A percentile compares a stretch with the other conserved stretches of the same genome.
Evolutionary conservation across 2,113 vertebrate genomes (phyloP).

Genomic region (Carassius gibelio): DNA sequence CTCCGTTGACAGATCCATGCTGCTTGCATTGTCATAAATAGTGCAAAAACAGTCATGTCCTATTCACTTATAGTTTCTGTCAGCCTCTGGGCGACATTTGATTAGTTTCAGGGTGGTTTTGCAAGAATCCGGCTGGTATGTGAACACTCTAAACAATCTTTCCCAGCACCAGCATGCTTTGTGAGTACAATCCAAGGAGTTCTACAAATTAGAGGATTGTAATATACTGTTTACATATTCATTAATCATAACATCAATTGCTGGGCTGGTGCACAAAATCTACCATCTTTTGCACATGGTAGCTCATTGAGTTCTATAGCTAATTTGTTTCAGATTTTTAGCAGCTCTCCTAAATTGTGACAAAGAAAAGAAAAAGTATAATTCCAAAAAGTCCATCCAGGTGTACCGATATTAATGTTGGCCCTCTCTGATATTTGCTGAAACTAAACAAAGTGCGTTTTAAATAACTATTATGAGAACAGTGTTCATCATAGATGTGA

Average conservation of each 20-base stretch:
- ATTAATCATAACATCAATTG: conserved; percentile 1
- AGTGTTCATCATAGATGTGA: not conserved
- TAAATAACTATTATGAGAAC: not conserved
- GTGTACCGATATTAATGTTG: not conserved
- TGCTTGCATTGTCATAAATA: conserved; percentile 25
- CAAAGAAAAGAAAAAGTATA: not conserved
- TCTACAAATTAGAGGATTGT: not conserved
- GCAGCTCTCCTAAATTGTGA: not conserved
- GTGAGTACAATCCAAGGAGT: not conserved
- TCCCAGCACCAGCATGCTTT: not conserved
- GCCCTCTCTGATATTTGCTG: too few species aligned
- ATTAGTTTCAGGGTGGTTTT: not conserved
- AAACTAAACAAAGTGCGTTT: not conserved
- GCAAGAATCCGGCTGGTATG: not conserved
- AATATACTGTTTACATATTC: not conserved
- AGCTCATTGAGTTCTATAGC: not conserved
- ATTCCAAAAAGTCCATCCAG: not conserved
- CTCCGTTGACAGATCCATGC: conserved; percentile 4
- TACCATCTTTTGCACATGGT: not conserved
- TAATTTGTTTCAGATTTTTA: not conserved
- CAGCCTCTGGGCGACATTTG: conserved; percentile 5
- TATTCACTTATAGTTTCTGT: conserved; percentile 7
- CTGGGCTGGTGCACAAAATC: not conserved
- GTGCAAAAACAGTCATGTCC: conserved; percentile 4
- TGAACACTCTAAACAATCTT: conserved; percentile 5